Conservation (phyloP, 2,888 invertebrate species). For the Chydorus sphaericus region DNA sequence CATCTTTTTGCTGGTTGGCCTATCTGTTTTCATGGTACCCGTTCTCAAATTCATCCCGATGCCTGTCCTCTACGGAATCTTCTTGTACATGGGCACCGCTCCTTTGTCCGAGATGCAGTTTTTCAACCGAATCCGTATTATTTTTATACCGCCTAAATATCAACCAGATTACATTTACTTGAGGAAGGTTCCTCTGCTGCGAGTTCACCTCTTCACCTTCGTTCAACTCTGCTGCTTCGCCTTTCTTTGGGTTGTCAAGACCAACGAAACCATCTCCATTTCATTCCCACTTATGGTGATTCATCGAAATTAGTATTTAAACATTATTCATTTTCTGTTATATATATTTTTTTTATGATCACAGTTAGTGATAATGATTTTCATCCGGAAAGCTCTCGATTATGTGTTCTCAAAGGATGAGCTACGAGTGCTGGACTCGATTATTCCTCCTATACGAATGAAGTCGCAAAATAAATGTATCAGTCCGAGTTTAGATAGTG, state of each 20-base stretch:
- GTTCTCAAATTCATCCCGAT: conserved; percentile 35
- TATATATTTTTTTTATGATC: background rate
- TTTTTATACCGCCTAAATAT: conserved; percentile 43
- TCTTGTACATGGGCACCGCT: conserved; percentile 40
- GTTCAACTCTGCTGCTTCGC: conserved; percentile 35
- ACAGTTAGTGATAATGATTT: conserved; percentile 40
- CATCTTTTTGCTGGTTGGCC: conserved; percentile 38
- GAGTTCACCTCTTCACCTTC: conserved; percentile 36
- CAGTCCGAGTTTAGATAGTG: no score
- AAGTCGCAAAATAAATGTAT: no score
- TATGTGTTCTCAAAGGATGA: conserved; percentile 37
- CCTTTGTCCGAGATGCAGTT: conserved; percentile 38
- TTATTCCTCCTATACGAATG: conserved; percentile 37
- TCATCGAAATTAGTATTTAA: no score
- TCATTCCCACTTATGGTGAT: conserved; percentile 43
- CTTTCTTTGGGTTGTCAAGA: conserved; percentile 35
- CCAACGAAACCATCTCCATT: conserved; percentile 38
- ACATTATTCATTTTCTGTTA: no score
- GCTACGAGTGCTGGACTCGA: conserved; percentile 38
- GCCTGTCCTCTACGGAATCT: conserved; percentile 42
- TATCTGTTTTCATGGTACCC: conserved; percentile 38
- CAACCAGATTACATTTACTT: conserved; percentile 42
- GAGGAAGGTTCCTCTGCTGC: conserved; percentile 37
- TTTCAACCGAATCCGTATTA: conserved; percentile 37
- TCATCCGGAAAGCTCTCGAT: conserved; percentile 38